Evolutionary conservation across 2,113 vertebrate species (phyloP).

Genomic region (Ailurus styani): DNA sequence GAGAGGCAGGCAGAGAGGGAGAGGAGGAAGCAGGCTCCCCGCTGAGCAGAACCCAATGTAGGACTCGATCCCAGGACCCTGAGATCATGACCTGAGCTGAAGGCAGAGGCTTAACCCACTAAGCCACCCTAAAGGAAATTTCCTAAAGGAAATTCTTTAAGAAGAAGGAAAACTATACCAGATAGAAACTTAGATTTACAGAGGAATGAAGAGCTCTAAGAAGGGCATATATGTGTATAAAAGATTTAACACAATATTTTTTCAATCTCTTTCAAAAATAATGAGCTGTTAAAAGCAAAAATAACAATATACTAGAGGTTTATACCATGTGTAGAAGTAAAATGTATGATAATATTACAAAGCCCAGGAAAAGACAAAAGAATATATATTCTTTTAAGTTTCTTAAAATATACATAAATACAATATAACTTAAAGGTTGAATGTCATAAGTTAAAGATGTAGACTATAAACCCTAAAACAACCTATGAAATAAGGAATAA

Average conservation of each 20-base stretch:
- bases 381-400: background rate
- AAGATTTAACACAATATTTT: background rate
- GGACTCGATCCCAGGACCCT: no score
- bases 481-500: background rate
- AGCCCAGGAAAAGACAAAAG: background rate
- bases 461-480: background rate
- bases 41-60: no score
- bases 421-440: background rate
- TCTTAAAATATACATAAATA: background rate
- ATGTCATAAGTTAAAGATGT: background rate
- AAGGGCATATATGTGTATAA: background rate
- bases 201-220: background rate
- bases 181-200: background rate
- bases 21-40: no score
- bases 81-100: no score
- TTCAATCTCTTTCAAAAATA: background rate
- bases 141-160: background rate
- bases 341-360: background rate
- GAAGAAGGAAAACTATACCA: background rate
- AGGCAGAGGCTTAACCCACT: no score
- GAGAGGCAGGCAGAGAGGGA: no score
- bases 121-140: no score
- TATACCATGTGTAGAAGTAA: background rate
- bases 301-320: background rate
- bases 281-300: background rate